These are phyloP conservation scores for Trinectes maculatus DNA, from an alignment of 2,113 vertebrate genomes.

Conservation along the genomic window DNA sequence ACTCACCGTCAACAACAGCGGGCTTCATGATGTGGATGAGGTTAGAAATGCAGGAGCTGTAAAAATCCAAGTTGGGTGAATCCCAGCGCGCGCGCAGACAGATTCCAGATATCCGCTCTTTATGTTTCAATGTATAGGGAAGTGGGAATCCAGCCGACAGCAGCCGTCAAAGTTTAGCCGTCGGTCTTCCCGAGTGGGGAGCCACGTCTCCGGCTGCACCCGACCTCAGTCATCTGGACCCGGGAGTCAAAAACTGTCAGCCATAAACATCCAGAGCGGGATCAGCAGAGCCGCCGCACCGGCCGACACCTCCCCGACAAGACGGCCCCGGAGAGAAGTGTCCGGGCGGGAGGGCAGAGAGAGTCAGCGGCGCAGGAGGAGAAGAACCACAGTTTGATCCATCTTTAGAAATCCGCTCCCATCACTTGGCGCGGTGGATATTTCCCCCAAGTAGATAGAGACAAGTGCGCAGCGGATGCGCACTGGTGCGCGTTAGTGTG, in stretches of 20 bases:
- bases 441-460: constrained; percentile 58
- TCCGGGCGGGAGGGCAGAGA: constrained; percentile 37
- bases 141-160: constrained; percentile 72
- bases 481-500: constrained; percentile 65
- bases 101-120: constrained; percentile 61
- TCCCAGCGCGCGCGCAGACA: constrained; percentile 51
- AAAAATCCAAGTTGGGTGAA: constrained; percentile 74
- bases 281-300: constrained; percentile 55
- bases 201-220: constrained; percentile 77
- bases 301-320: constrained; percentile 58
- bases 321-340: constrained; percentile 39
- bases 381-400: constrained; percentile 61
- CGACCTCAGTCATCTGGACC: constrained; percentile 80
- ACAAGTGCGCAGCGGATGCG: constrained; percentile 60
- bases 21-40: constrained; percentile 78
- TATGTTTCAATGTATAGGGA: constrained; percentile 52
- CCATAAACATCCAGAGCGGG: constrained; percentile 78
- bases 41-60: constrained; percentile 67
- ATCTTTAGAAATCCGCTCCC: constrained; percentile 68
- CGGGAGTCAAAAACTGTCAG: constrained; percentile 55
- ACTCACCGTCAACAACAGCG: constrained; percentile 79
- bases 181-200: constrained; percentile 79
- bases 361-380: constrained; percentile 42
- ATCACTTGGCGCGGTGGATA: constrained; percentile 45
- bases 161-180: constrained; percentile 82